Evolutionary conservation across 1,140 invertebrate species (phyloP).

Genomic region (Ceratosolen solmsi): DNA sequence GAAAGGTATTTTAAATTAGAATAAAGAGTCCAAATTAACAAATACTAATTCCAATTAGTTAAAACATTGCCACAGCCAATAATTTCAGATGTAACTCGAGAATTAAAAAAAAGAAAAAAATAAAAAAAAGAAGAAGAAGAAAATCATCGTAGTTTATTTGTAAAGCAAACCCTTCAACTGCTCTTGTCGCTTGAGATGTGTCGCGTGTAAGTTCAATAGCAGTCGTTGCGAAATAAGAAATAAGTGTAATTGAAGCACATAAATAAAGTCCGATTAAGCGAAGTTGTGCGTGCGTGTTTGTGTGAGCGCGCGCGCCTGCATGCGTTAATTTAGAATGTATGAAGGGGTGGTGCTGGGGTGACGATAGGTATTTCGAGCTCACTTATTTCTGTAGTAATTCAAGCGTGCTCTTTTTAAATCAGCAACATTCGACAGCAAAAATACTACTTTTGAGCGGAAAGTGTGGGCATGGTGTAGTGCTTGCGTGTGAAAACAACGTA

Average conservation of each 20-base stretch:
- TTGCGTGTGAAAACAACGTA: not conserved
- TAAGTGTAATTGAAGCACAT: not conserved
- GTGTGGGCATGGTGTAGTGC: no score
- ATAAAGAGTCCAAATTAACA: no score
- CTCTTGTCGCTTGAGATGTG: not conserved
- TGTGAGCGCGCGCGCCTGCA: not conserved
- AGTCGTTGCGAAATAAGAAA: not conserved
- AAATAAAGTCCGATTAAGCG: conserved; percentile 30
- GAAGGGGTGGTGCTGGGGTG: conserved; percentile 32
- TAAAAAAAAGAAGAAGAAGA: not conserved
- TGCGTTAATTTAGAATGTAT: conserved; percentile 29
- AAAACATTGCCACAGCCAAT: no score
- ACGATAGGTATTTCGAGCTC: conserved; percentile 52
- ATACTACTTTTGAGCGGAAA: not conserved
- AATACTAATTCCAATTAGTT: no score
- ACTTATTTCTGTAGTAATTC: conserved; percentile 52
- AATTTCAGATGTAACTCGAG: no score
- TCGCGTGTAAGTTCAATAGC: not conserved
- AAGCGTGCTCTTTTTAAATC: conserved; percentile 45
- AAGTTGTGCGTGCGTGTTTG: not conserved
- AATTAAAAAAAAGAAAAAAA: no score
- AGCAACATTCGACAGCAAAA: not conserved
- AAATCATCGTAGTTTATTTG: no score
- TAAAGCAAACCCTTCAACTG: not conserved
- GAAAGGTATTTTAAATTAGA: no score